Conservation (phyloP, 2,113 vertebrate genomes). For the Grammomys dolichurus region DNA sequence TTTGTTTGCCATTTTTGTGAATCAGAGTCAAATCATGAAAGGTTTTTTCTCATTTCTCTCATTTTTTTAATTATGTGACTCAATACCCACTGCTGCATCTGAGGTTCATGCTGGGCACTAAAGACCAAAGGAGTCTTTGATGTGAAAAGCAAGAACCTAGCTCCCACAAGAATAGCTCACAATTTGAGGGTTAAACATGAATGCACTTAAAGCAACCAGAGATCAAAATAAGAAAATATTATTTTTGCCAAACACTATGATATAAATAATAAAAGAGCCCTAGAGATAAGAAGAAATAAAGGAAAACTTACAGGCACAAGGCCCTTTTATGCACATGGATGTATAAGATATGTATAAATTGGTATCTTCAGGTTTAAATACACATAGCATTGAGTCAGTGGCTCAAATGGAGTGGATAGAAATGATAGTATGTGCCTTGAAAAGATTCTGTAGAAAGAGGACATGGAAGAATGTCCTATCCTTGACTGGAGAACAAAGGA, state of each 20-base stretch:
- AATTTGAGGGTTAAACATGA: not conserved
- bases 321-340: not conserved
- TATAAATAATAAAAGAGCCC: not conserved
- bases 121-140: not conserved
- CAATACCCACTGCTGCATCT: not conserved
- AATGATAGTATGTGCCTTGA: not conserved
- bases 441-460: not conserved
- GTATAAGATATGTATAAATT: not conserved
- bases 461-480: not conserved
- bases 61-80: not conserved
- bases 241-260: conserved; percentile 3
- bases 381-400: not conserved
- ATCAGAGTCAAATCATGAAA: conserved; percentile 18
- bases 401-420: conserved; percentile 1
- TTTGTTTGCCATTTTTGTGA: not conserved
- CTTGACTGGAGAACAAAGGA: not conserved
- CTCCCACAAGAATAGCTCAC: not conserved
- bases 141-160: not conserved
- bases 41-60: not conserved
- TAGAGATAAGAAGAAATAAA: conserved; percentile 10
- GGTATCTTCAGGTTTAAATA: conserved; percentile 35
- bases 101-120: not conserved
- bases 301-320: not conserved
- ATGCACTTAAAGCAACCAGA: not conserved
- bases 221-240: not conserved